A percentile compares a stretch with the other conserved stretches of the same genome.
Evolutionary conservation across 2,113 vertebrate genomes (phyloP).

Genomic region (Leptobrachium ailaonicum): DNA sequence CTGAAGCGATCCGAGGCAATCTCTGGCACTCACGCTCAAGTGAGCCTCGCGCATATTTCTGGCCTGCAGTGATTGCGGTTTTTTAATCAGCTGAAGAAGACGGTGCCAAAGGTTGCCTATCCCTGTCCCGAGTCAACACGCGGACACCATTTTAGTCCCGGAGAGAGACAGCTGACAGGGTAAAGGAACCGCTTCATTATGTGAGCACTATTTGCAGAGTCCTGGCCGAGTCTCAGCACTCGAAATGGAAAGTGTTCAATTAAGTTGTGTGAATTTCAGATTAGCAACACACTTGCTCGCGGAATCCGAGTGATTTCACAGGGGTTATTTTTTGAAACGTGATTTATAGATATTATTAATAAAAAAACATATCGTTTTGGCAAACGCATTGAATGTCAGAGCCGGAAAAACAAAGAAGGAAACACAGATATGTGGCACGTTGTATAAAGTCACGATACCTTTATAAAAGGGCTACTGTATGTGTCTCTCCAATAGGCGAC

Average conservation of each 20-base stretch:
- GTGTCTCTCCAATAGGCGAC: not conserved
- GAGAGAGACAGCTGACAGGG: conserved; percentile 19
- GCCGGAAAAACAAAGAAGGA: no score
- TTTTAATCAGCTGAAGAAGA: not conserved
- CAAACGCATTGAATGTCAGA: not conserved
- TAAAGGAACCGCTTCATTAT: conserved; percentile 29
- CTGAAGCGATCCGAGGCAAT: not conserved
- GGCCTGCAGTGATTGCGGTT: not conserved
- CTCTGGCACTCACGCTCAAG: not conserved
- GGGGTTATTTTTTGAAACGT: conserved; percentile 51
- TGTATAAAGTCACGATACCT: no score
- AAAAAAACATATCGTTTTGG: not conserved
- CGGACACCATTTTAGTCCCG: conserved; percentile 40
- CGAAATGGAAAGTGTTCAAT: conserved; percentile 34
- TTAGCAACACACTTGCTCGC: conserved; percentile 46
- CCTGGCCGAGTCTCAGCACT: conserved; percentile 8
- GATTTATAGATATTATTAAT: conserved; percentile 17
- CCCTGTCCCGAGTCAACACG: not conserved
- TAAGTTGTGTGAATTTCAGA: conserved; percentile 26
- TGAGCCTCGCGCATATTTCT: not conserved
- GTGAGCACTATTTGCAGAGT: conserved; percentile 10
- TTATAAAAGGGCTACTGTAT: not conserved
- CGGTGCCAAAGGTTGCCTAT: not conserved
- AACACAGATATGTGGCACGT: no score
- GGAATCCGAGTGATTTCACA: conserved; percentile 53